Evolutionary conservation across 2,113 vertebrate species (phyloP).

Genomic region (Myrmecobius fasciatus): DNA sequence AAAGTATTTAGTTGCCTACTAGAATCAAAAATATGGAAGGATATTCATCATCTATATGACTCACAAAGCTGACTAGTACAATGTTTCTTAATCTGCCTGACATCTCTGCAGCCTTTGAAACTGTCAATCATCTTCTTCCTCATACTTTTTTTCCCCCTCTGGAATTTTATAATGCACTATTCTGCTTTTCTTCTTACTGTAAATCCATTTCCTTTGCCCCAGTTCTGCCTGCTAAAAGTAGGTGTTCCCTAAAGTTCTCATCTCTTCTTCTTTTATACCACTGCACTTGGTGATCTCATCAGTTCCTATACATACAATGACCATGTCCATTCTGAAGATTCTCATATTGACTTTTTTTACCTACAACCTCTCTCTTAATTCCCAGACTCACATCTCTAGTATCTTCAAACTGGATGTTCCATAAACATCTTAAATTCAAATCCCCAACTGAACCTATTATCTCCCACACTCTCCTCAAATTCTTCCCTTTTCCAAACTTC

Average conservation of each 20-base stretch:
- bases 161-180: neutral
- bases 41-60: neutral
- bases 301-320: neutral
- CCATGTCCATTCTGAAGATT: neutral
- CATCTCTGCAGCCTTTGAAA: neutral
- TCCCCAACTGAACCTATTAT: neutral
- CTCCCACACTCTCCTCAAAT: neutral
- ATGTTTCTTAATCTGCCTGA: fast-evolving
- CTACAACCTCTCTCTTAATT: neutral
- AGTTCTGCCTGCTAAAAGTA: neutral
- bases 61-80: no score
- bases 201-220: neutral
- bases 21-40: fast-evolving
- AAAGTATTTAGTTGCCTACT: neutral
- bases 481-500: neutral
- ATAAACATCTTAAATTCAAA: neutral
- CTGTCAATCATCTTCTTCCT: neutral
- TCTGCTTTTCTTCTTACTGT: neutral
- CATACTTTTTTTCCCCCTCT: neutral
- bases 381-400: neutral
- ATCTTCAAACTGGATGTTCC: neutral
- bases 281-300: neutral
- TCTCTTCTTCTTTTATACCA: neutral
- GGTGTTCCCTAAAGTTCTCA: neutral
- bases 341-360: neutral